Evolutionary conservation across 2,797 vertebrate species (phyloP).

Genomic region (Chrosomus eos): DNA sequence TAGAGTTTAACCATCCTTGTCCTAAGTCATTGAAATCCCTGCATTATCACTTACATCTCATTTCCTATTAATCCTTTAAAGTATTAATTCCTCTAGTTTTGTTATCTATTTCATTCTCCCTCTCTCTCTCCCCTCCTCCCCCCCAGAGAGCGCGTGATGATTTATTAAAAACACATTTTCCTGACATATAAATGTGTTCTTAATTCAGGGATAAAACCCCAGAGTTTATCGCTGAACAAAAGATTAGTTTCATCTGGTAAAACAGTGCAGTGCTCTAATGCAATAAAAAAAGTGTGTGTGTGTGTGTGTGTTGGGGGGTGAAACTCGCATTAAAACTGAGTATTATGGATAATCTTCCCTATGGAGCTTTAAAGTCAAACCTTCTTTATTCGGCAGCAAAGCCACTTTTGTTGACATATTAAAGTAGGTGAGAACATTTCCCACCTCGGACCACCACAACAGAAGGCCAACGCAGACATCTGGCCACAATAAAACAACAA

Average conservation of each 20-base stretch:
- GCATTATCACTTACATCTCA: slow-evolving; percentile 82
- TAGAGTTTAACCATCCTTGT: slow-evolving; percentile 79
- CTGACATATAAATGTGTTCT: slow-evolving; percentile 75
- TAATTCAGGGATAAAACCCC: slow-evolving; percentile 72
- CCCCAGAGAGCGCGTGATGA: slow-evolving; percentile 68
- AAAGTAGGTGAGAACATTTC: slow-evolving; percentile 69
- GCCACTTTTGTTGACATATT: slow-evolving; percentile 72
- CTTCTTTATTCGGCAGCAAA: slow-evolving; percentile 70
- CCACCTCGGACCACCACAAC: slow-evolving; percentile 65
- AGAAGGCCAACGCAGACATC: slow-evolving; percentile 48
- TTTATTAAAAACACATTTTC: slow-evolving; percentile 81
- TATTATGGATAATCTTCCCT: slow-evolving; percentile 78
- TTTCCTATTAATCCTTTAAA: slow-evolving; percentile 82
- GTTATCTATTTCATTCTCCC: slow-evolving; percentile 71
- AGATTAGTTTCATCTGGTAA: slow-evolving; percentile 78
- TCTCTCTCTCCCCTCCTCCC: slow-evolving; percentile 59
- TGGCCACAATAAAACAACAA: slow-evolving; percentile 49
- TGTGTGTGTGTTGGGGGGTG: neutral
- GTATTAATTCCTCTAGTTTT: slow-evolving; percentile 83
- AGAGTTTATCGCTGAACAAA: slow-evolving; percentile 79
- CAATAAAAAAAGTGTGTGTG: slow-evolving; percentile 66
- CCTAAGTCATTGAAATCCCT: slow-evolving; percentile 85
- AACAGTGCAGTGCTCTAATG: slow-evolving; percentile 70
- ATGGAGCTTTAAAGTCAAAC: slow-evolving; percentile 72
- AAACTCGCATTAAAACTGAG: slow-evolving; percentile 72